Evolutionary conservation across 2,113 vertebrate genomes (phyloP).

Genomic region (Helogale parvula): DNA sequence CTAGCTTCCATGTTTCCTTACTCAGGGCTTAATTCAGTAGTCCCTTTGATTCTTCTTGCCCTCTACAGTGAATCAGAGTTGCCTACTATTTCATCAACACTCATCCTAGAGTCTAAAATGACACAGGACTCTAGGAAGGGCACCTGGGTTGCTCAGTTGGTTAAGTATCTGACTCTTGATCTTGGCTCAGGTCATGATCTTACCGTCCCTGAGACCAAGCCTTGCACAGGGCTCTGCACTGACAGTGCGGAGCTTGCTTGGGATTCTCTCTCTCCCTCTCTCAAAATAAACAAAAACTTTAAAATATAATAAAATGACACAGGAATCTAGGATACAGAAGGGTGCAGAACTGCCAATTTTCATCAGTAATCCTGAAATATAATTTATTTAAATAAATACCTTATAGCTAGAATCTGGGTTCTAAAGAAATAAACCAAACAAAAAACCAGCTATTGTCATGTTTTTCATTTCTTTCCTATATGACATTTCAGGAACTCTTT

Average conservation of each 20-base stretch:
- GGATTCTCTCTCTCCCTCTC: no score
- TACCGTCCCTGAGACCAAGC: no score
- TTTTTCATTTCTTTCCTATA: neutral
- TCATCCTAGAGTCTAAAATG: neutral
- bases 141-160: no score
- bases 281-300: no score
- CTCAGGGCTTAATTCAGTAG: neutral
- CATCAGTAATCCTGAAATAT: neutral
- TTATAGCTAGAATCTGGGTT: neutral
- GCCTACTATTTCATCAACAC: neutral
- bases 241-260: no score
- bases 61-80: neutral
- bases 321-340: neutral
- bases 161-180: no score
- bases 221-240: no score
- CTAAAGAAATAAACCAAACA: constrained; percentile 37
- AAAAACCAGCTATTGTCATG: neutral
- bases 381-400: constrained; percentile 36
- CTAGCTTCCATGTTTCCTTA: neutral
- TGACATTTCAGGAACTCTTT: constrained; percentile 11
- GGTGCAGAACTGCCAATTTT: neutral
- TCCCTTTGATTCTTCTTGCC: neutral
- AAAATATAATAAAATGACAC: no score
- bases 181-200: no score
- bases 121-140: neutral